Conservation (phyloP, 2,113 vertebrate species). For the Tupaia tana region DNA sequence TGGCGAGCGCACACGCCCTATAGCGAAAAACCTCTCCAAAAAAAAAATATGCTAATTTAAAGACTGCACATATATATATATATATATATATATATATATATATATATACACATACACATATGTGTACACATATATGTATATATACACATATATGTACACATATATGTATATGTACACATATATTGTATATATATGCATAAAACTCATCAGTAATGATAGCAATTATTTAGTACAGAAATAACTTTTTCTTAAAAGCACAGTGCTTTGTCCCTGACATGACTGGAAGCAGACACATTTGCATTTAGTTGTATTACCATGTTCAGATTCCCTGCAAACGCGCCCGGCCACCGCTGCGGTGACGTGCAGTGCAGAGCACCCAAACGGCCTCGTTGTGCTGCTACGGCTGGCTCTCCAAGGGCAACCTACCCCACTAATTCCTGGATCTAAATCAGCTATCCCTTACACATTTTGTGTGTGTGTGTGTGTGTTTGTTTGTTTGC, state of each 20-base stretch:
- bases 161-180: no score
- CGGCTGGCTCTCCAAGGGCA: conserved; percentile 70
- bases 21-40: no score
- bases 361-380: conserved; percentile 78
- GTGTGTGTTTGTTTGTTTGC: no score
- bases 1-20: no score
- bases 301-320: not conserved
- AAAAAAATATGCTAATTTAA: no score
- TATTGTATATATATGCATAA: not conserved
- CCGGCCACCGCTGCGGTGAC: conserved; percentile 69
- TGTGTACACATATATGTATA: no score
- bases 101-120: no score
- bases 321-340: not conserved
- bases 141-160: no score
- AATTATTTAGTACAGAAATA: not conserved
- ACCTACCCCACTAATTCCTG: conserved; percentile 80
- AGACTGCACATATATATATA: no score
- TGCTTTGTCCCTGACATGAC: not conserved
- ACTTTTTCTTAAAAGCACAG: not conserved
- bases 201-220: not conserved
- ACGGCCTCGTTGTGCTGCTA: conserved; percentile 76
- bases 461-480: not conserved
- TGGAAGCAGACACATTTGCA: not conserved
- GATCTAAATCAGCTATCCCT: conserved; percentile 55
- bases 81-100: no score